Evolutionary conservation across 2,888 invertebrate species (phyloP).

Genomic region (Acanthosepion esculentum): DNA sequence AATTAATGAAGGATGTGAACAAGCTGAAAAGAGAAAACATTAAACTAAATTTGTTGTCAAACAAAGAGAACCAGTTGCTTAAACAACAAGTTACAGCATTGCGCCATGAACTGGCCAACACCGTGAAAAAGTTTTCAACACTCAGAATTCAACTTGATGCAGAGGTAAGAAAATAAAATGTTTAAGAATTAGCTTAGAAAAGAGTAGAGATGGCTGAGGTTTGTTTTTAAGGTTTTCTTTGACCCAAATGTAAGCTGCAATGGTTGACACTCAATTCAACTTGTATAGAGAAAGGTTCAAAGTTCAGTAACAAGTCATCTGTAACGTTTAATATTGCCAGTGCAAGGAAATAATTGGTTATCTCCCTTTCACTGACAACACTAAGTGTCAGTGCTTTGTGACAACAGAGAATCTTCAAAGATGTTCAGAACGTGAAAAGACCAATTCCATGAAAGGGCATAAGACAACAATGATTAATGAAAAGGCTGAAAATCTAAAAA

Average conservation of each 20-base stretch:
- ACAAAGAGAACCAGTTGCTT: slow-evolving; percentile 69
- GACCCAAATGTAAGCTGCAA: not conserved
- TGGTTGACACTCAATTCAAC: no score
- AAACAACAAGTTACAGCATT: slow-evolving; percentile 71
- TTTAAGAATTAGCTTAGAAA: not conserved
- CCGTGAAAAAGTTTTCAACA: slow-evolving; percentile 70
- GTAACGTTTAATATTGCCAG: no score
- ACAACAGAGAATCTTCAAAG: no score
- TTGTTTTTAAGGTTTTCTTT: not conserved
- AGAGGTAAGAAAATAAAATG: slow-evolving; percentile 64
- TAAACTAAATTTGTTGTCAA: slow-evolving; percentile 66
- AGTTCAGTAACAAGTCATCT: no score
- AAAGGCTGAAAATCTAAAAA: no score
- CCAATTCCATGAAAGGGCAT: no score
- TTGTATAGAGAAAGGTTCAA: no score
- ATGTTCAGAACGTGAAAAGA: no score
- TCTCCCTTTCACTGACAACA: no score
- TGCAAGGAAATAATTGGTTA: no score
- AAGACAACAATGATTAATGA: no score
- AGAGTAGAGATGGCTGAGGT: not conserved
- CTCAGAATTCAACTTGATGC: slow-evolving; percentile 70
- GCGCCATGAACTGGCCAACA: slow-evolving; percentile 65
- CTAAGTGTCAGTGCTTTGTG: no score
- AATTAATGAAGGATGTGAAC: slow-evolving; percentile 66
- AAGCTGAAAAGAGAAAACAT: slow-evolving; percentile 67